Evolutionary conservation across 2,797 vertebrate species (phyloP).

Genomic region (Danio choprae): DNA sequence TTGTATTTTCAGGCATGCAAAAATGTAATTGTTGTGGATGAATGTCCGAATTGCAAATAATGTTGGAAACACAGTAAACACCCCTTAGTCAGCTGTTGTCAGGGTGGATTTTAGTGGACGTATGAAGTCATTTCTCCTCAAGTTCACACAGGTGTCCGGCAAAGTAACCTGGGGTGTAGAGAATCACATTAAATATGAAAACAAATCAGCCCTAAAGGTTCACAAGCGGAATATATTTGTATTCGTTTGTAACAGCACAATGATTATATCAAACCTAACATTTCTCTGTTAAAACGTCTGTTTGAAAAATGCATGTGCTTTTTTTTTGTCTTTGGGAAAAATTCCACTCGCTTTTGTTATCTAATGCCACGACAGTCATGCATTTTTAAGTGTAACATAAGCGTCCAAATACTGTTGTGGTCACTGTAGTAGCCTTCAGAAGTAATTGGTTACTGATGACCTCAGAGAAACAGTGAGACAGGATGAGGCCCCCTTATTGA

Average conservation of each 20-base stretch:
- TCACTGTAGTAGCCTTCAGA: slow-evolving; percentile 36
- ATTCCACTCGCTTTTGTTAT: slow-evolving; percentile 19
- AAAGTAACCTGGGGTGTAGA: neutral
- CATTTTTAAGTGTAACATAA: slow-evolving; percentile 30
- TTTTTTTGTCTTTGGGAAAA: neutral
- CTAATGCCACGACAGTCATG: slow-evolving; percentile 16
- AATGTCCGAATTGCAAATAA: too few species aligned
- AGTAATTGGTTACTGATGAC: slow-evolving; percentile 35
- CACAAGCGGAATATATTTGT: neutral
- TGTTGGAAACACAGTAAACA: too few species aligned
- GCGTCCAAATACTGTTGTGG: slow-evolving; percentile 23
- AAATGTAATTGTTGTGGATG: too few species aligned
- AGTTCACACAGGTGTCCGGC: slow-evolving; percentile 3
- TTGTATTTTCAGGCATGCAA: too few species aligned
- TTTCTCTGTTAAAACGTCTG: neutral
- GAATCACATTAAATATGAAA: neutral
- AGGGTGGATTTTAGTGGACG: neutral
- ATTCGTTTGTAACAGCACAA: neutral
- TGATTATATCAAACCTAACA: neutral
- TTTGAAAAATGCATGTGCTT: neutral
- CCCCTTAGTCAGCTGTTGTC: neutral
- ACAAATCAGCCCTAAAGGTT: neutral
- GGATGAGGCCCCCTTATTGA: slow-evolving; percentile 56
- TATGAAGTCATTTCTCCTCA: neutral
- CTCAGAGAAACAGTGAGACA: slow-evolving; percentile 50